A percentile compares a stretch with the other conserved stretches of the same genome.
Conservation (phyloP, 2,888 invertebrate species). For the Eutolmus rufibarbis region DNA sequence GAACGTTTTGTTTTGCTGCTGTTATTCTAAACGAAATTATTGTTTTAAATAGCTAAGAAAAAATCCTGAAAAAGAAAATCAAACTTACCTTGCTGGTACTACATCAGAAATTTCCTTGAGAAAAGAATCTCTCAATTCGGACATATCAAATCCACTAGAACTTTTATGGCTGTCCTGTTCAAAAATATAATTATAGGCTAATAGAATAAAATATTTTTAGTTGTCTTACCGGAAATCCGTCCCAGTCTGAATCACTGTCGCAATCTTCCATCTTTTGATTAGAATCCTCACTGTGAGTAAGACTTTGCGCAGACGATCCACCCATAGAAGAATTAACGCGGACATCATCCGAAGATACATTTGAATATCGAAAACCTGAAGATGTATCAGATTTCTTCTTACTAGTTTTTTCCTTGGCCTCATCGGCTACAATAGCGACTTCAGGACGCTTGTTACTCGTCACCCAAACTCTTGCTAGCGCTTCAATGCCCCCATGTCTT, state of each 20-base stretch:
- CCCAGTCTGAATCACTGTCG: constrained; percentile 80
- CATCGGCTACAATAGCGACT: constrained; percentile 30
- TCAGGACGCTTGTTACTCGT: constrained; percentile 71
- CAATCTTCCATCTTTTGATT: constrained; percentile 65
- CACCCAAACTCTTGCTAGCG: constrained; percentile 73
- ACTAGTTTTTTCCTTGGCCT: background rate
- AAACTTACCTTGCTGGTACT: constrained; percentile 58
- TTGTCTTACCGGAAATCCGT: constrained; percentile 63
- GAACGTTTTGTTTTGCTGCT: constrained; percentile 73
- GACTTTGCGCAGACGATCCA: constrained; percentile 58
- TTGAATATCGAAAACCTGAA: constrained; percentile 65
- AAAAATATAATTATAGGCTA: constrained; percentile 25
- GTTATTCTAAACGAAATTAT: constrained; percentile 66
- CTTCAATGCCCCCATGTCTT: constrained; percentile 77
- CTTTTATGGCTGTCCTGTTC: constrained; percentile 72
- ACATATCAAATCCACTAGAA: constrained; percentile 71
- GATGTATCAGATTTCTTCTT: constrained; percentile 51
- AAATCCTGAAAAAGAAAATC: background rate
- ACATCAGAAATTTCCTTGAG: constrained; percentile 74
- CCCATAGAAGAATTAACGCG: constrained; percentile 55
- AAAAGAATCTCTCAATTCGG: constrained; percentile 76
- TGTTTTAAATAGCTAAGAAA: background rate
- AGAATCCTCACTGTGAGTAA: constrained; percentile 56
- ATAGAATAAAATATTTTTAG: background rate
- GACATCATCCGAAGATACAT: constrained; percentile 62